phyloP scores from a whole-genome alignment of 2,888 invertebrate genomes.

The Criorhina ranunculi region DNA sequence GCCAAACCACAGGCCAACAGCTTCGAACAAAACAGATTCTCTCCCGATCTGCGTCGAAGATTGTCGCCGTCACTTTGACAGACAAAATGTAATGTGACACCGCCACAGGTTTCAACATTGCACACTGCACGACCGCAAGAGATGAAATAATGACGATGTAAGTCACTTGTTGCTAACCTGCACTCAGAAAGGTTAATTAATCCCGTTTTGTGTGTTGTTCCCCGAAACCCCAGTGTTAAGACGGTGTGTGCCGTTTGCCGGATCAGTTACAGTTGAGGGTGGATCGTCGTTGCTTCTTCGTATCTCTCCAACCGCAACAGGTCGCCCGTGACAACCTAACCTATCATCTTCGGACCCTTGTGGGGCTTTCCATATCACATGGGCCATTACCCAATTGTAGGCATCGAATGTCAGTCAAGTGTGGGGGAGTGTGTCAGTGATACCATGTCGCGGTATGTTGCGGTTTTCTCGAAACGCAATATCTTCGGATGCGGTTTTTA shows the following conservation, averaged over 20 bases:
- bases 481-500: constrained; percentile 65
- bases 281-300: constrained; percentile 46
- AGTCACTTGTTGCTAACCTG: constrained; percentile 66
- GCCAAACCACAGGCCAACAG: constrained; percentile 9
- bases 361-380: constrained; percentile 70
- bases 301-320: constrained; percentile 55
- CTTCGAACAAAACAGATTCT: constrained; percentile 11
- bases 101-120: constrained; percentile 20
- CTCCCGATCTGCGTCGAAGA: constrained; percentile 18
- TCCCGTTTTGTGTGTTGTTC: constrained; percentile 56
- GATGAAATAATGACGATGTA: constrained; percentile 57
- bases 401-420: constrained; percentile 47
- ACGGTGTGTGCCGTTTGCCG: constrained; percentile 19
- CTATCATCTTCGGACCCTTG: constrained; percentile 36
- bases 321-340: constrained; percentile 51
- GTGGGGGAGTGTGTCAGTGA: constrained; percentile 63
- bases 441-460: constrained; percentile 64
- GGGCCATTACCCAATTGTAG: constrained; percentile 65
- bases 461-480: constrained; percentile 70
- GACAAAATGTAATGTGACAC: constrained; percentile 51
- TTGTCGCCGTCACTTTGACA: constrained; percentile 37
- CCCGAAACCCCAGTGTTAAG: constrained; percentile 19
- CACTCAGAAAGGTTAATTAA: constrained; percentile 69
- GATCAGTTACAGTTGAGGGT: constrained; percentile 72
- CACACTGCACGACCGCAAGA: constrained; percentile 58